These are phyloP conservation scores for Mythimna ferrago DNA, from an alignment of 2,888 invertebrate species.

Conservation along the genomic window DNA sequence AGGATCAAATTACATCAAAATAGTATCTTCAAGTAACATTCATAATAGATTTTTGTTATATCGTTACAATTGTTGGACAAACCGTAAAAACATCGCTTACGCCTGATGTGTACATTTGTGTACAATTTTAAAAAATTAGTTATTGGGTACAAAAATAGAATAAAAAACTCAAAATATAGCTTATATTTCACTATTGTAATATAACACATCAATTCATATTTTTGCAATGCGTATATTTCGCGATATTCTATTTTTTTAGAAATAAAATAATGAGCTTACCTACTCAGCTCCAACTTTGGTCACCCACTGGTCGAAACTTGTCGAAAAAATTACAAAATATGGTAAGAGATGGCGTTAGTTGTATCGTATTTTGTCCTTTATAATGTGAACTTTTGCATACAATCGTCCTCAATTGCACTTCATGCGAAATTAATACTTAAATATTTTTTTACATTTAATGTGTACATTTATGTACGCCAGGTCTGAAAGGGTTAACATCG, in stretches of 20 bases:
- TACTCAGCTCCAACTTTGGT: slow-evolving; percentile 17
- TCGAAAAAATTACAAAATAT: slow-evolving; percentile 18
- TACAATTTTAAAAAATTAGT: too few relatives aligned
- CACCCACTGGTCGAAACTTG: slow-evolving; percentile 17
- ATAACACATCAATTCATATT: neutral
- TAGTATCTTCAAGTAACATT: slow-evolving; percentile 14
- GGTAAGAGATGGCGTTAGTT: neutral
- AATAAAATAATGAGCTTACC: slow-evolving; percentile 35
- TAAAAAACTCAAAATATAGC: slow-evolving; percentile 25
- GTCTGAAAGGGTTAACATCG: too few relatives aligned
- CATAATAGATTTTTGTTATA: slow-evolving; percentile 35
- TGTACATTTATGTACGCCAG: too few relatives aligned
- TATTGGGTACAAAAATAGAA: too few relatives aligned
- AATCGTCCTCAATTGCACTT: slow-evolving; percentile 4
- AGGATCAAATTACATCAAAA: slow-evolving; percentile 3
- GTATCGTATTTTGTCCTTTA: slow-evolving; percentile 24
- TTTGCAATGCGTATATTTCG: too few relatives aligned
- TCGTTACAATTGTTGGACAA: slow-evolving; percentile 6
- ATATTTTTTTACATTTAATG: too few relatives aligned
- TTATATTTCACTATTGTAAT: slow-evolving; percentile 22
- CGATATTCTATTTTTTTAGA: slow-evolving; percentile 15
- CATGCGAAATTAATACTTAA: neutral
- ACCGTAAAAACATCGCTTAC: neutral
- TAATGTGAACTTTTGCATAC: slow-evolving; percentile 25
- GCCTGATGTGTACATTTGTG: too few relatives aligned